Base-by-base conservation (phyloP, 2,888 invertebrate species). In the Caenorhabditis sp. region DNA sequence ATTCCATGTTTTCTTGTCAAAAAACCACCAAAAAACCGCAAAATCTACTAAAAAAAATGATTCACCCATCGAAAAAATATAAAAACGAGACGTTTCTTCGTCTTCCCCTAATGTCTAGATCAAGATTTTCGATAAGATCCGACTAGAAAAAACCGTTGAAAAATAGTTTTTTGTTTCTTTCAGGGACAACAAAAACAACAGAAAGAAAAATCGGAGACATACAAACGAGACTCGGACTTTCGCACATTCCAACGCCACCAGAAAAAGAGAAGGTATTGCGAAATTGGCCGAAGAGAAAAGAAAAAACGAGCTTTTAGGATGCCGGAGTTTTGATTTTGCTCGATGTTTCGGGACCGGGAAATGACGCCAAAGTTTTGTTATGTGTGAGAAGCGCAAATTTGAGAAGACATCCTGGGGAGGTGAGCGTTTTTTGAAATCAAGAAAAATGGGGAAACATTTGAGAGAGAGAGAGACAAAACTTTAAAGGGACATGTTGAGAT, bases 251-350 rank as follows among this genome's bases (percentile, higher is more conserved):
- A 36, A 58, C 66, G 8, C 4, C 3, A n/a, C 63, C 66, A 19
- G 43, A 63, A 27, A 55, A 36, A 19, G 64, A 71, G 27, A 49
- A 71, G 62, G 71, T 71, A 58, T 58, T 53, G 24, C 12, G 26
- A 49, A 49, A 59, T 49, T 12, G 21, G 4, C 14, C 2, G n/a
- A 10, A 43, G 43, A 10, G 57, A n/a, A 4, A 36, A 27, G 31
- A 51, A 55, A 24, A 57, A 24, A 23, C 19, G 12, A 19, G n/a
- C 4, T 66, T 75, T 64, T 31, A 79, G 77, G 70, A 79, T 58
- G 79, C 79, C 5, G 79, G 77, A 19, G 79, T 79, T 0, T 58
- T 79, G 19, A 76, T 79, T 23, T 63, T 79, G 0, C 58, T 79
- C 1, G 43, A 43, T 17, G 14, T 43, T 43, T 64, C 55, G 17